A percentile compares a stretch with the other conserved stretches of the same genome.
These are phyloP conservation scores for Drosophila bipectinata DNA, from an alignment of 1,140 invertebrate genomes.

Conservation along the genomic window DNA sequence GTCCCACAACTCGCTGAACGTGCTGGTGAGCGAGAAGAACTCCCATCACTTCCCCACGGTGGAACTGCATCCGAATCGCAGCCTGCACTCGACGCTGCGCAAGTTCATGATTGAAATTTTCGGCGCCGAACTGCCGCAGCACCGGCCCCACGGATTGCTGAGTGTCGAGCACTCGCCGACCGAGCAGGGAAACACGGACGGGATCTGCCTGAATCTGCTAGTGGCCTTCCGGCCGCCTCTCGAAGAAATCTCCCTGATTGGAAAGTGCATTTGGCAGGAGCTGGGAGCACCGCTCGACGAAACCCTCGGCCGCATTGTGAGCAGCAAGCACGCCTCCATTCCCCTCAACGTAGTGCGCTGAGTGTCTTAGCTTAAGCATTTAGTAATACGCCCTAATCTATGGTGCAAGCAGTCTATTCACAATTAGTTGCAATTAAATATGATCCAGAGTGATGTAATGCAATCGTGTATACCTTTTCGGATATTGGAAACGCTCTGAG, in stretches of 20 bases:
- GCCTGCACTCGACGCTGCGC: slow-evolving; percentile 93
- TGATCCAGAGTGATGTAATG: slow-evolving; percentile 9
- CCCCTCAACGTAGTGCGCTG: slow-evolving; percentile 92
- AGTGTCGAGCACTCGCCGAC: slow-evolving; percentile 86
- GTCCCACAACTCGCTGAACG: slow-evolving; percentile 92
- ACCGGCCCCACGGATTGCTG: slow-evolving; percentile 92
- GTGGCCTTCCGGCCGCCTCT: slow-evolving; percentile 93
- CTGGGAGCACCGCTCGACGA: slow-evolving; percentile 89
- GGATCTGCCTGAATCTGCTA: slow-evolving; percentile 92
- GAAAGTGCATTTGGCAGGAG: slow-evolving; percentile 95
- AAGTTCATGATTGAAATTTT: slow-evolving; percentile 97
- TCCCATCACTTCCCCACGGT: slow-evolving; percentile 93
- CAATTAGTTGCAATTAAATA: slow-evolving; percentile 39
- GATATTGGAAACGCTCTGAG: not conserved
- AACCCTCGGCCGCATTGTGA: slow-evolving; percentile 87
- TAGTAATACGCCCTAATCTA: slow-evolving; percentile 31
- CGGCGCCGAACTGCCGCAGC: slow-evolving; percentile 92
- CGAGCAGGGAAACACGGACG: slow-evolving; percentile 86
- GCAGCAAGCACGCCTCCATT: slow-evolving; percentile 90
- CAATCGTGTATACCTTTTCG: too few relatives aligned
- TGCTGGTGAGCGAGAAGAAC: slow-evolving; percentile 93
- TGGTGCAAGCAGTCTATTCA: slow-evolving; percentile 66
- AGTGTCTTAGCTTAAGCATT: slow-evolving; percentile 28
- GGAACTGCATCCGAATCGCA: slow-evolving; percentile 94
- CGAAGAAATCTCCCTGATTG: slow-evolving; percentile 93